Evolutionary conservation across 2,888 invertebrate genomes (phyloP).

Genomic region (Laspeyria flexula): DNA sequence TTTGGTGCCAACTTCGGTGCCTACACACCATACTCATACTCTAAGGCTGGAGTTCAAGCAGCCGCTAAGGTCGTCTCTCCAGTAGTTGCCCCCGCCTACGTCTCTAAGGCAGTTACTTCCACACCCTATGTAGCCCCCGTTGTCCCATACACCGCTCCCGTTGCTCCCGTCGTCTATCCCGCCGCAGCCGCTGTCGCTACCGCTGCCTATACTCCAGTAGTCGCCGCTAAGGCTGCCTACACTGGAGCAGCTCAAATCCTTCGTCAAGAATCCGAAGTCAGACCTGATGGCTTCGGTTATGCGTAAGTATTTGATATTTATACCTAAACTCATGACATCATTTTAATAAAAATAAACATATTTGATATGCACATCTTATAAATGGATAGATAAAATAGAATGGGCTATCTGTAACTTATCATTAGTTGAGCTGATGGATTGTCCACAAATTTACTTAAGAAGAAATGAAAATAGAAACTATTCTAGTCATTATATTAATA

Average conservation of each 20-base stretch:
- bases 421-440: no score
- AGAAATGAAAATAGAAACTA: no score
- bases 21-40: neutral
- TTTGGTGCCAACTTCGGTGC: constrained; percentile 24
- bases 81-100: neutral
- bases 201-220: neutral
- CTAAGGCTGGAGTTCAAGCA: neutral
- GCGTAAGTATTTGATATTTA: constrained; percentile 41
- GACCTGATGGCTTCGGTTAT: constrained; percentile 49
- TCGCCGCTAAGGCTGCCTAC: neutral
- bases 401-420: no score
- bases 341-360: no score
- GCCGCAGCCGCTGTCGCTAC: neutral
- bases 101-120: constrained; percentile 22
- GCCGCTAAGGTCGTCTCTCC: constrained; percentile 16
- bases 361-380: neutral
- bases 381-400: no score
- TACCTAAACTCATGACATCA: no score
- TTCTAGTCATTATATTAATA: no score
- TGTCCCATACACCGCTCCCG: neutral
- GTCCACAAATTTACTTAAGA: no score
- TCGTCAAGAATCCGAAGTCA: constrained; percentile 46
- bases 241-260: constrained; percentile 31
- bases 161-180: neutral
- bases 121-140: neutral